Conservation (phyloP, 2,797 vertebrate species). For the Falco columbarius region DNA sequence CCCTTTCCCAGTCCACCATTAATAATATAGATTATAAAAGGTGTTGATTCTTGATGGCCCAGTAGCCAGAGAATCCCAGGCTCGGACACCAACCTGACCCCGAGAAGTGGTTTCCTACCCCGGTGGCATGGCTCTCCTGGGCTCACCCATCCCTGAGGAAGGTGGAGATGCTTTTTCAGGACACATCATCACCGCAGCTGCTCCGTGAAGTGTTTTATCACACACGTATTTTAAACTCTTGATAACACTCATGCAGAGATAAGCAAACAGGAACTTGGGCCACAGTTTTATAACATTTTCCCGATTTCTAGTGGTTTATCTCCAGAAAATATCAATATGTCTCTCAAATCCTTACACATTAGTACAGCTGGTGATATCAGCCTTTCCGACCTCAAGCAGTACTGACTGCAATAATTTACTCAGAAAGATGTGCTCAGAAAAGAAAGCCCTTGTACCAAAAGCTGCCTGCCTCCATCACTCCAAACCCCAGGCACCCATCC, state of each 20-base stretch:
- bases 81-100: not conserved
- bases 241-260: not conserved
- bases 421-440: not conserved
- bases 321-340: not conserved
- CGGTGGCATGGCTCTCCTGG: rapidly evolving
- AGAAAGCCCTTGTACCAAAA: not conserved
- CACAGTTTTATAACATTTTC: not conserved
- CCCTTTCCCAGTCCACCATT: not conserved
- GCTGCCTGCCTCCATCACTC: not conserved
- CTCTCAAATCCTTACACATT: not conserved
- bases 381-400: not conserved
- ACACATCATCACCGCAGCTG: not conserved
- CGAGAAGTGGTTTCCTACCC: not conserved
- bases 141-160: not conserved
- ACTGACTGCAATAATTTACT: not conserved
- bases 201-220: not conserved
- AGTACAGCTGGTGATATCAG: not conserved
- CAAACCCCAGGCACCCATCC: not conserved
- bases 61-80: not conserved
- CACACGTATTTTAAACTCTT: not conserved
- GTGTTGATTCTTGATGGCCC: not conserved
- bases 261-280: not conserved
- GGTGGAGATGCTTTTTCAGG: not conserved
- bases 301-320: constrained; percentile 1
- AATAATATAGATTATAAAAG: not conserved